Evolutionary conservation across 2,888 invertebrate genomes (phyloP).

Genomic region (Branchellion lobata): DNA sequence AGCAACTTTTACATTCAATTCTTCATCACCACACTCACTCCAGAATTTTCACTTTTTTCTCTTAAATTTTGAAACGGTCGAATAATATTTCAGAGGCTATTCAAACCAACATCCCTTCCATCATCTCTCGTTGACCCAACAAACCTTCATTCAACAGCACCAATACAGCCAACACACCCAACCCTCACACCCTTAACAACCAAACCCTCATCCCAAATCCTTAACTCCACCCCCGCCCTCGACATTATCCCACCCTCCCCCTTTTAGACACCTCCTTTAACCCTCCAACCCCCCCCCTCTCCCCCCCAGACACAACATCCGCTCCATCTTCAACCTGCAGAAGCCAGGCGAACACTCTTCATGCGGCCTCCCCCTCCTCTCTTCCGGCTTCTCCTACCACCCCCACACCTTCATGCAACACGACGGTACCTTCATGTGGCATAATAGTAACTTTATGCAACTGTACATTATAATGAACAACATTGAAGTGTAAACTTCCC

Average conservation of each 20-base stretch:
- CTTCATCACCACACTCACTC: too few species aligned
- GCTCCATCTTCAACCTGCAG: constrained; percentile 82
- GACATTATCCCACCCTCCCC: neutral
- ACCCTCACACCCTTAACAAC: too few species aligned
- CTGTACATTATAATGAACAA: neutral
- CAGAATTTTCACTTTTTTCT: constrained; percentile 6
- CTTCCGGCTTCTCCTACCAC: constrained; percentile 82
- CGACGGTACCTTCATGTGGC: constrained; percentile 69
- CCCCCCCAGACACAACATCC: constrained; percentile 72
- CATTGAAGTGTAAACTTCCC: too few species aligned
- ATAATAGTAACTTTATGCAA: constrained; percentile 1
- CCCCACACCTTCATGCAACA: constrained; percentile 81
- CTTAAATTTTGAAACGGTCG: neutral
- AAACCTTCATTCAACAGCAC: too few species aligned
- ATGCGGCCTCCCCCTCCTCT: constrained; percentile 74
- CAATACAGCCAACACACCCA: too few species aligned
- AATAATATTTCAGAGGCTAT: neutral
- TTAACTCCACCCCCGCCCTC: neutral
- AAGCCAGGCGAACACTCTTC: constrained; percentile 81
- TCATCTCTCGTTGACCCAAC: too few species aligned
- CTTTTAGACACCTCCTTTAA: too few species aligned
- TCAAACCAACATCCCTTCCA: too few species aligned
- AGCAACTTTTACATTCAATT: too few species aligned
- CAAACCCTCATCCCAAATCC: too few species aligned
- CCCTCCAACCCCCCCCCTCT: too few species aligned